Base-by-base conservation (phyloP, 1,140 invertebrate species). In the Achroia grisella region DNA sequence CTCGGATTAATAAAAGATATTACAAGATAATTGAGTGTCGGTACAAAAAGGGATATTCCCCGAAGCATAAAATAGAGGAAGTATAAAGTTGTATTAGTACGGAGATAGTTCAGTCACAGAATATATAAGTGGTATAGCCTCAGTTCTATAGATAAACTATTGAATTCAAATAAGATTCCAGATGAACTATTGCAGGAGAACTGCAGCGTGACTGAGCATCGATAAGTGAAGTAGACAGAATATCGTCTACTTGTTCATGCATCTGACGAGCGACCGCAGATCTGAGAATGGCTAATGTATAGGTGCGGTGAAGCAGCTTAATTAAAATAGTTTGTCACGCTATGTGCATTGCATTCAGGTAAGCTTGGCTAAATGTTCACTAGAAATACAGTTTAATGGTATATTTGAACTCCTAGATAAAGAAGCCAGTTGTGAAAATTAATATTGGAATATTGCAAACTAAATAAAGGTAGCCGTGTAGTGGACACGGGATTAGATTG, bases 371-470 rank as follows among this genome's bases (percentile, higher is more conserved):
- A 48, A 43, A 42, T 33, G 31, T 31, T 42, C 12, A 15, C 37
- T 13, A 14, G n/a, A 11, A 37, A 13, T 39, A 11, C 31, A 34
- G 12, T 47, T 13, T 39, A 42, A 46, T 42, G 33, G 44, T 57
- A 63, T 61, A 52, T 51, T 48, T 52, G 48, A 52, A 56, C 14
- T 44, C 50, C 12, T 43, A 42, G 47, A 52, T 49, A 50, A 39
- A 44, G 43, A 44, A 42, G 35, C 42, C 36, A 23, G 51, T 47
- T 55, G 45, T 65, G 61, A 65, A 72, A 69, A 69, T 72, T 61
- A 70, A 72, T 63, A n/a, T n/a, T n/a, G n/a, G n/a, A n/a, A n/a
- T n/a, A n/a, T n/a, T n/a, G n/a, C n/a, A n/a, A n/a, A n/a, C n/a
- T n/a, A n/a, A n/a, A n/a, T n/a, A n/a, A n/a, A n/a, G n/a, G n/a